phyloP scores from a whole-genome alignment of 2,797 vertebrate species.

The Sciaenops ocellatus region DNA sequence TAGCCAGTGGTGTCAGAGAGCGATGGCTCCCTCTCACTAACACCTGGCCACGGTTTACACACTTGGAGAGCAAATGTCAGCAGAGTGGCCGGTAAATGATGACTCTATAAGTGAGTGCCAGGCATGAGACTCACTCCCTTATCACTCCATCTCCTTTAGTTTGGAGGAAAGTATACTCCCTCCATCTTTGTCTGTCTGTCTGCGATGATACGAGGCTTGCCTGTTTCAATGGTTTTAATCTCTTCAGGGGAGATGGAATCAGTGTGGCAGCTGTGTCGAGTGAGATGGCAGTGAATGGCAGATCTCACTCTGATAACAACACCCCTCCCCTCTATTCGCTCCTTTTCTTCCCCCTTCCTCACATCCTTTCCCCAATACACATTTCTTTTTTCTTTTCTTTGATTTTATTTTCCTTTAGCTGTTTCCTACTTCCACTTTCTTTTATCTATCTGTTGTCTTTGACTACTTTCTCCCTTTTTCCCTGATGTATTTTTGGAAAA shows the following conservation, averaged over 20 bases:
- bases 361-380: conserved; percentile 34
- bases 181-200: conserved; percentile 56
- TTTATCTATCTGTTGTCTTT: conserved; percentile 49
- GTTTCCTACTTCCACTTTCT: conserved; percentile 56
- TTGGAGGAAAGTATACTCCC: conserved; percentile 70
- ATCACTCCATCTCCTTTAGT: conserved; percentile 69
- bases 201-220: conserved; percentile 55
- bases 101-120: conserved; percentile 63
- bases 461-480: conserved; percentile 23
- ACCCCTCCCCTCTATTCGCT: conserved; percentile 13
- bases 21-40: conserved; percentile 50
- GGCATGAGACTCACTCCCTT: conserved; percentile 54
- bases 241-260: conserved; percentile 67
- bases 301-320: conserved; percentile 74
- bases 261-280: conserved; percentile 63
- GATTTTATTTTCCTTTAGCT: conserved; percentile 38
- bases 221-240: conserved; percentile 75
- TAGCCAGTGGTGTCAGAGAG: conserved; percentile 59
- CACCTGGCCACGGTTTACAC: conserved; percentile 60
- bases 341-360: conserved; percentile 7
- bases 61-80: conserved; percentile 63
- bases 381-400: conserved; percentile 49
- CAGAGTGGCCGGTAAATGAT: conserved; percentile 68
- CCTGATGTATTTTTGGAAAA: conserved; percentile 55
- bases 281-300: conserved; percentile 76